phyloP scores from a whole-genome alignment of 2,888 invertebrate species.

The Chrysotoxum bicinctum region DNA sequence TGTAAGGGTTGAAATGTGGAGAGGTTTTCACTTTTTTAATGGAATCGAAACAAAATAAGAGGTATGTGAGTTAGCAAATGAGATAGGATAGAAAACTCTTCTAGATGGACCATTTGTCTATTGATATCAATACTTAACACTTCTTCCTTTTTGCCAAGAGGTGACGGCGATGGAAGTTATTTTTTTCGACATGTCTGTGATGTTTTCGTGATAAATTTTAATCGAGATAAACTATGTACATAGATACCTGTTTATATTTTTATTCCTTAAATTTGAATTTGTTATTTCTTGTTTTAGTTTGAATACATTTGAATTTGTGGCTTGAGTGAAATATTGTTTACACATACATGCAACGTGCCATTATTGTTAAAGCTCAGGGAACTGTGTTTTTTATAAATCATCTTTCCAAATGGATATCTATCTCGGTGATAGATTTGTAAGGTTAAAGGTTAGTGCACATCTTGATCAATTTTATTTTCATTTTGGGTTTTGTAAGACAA shows the following conservation, averaged over 20 bases:
- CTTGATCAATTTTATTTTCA: too few relatives aligned
- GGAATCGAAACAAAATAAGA: constrained; percentile 18
- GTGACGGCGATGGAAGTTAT: background rate
- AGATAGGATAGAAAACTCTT: background rate
- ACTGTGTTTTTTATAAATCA: background rate
- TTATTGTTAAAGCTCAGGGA: background rate
- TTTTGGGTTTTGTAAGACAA: too few relatives aligned
- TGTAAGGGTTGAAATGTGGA: background rate
- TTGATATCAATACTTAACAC: background rate
- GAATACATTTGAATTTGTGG: background rate
- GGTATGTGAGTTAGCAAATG: background rate
- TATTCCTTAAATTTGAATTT: background rate
- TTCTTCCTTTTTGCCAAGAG: background rate
- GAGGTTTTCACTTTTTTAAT: background rate
- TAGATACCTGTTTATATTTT: background rate
- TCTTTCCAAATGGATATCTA: background rate
- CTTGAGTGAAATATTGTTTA: background rate
- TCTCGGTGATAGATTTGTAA: background rate
- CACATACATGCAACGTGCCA: too few relatives aligned
- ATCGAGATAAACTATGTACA: background rate
- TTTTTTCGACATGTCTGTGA: background rate
- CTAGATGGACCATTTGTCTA: background rate
- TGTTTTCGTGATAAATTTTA: background rate
- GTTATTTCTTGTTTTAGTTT: background rate
- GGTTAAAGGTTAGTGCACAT: background rate